Evolutionary conservation across 37 sponge, comb jelly and placozoan species (phyloP), one percentile per base, ranked within the genome.

Genomic region (Agelas oroides): DNA sequence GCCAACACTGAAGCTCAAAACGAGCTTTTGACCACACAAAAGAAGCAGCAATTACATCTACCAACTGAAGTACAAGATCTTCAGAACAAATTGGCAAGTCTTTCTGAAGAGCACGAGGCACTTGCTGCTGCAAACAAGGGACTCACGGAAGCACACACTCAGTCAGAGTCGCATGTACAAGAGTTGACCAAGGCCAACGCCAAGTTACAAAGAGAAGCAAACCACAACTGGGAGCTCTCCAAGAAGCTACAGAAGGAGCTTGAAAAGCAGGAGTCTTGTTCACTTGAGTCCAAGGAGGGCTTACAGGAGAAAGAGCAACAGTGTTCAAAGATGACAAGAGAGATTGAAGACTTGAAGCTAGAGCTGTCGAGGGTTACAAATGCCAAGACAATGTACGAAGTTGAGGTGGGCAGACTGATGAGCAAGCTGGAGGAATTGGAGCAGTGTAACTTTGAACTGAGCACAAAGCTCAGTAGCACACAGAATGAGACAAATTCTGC

Each of bases 351-450:
- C 5, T 19, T 60, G 12, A n/a, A 84, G 40, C 56, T 61, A 15
- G 80, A 83, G 33, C 61, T 89, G 59, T 30, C 41, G 2, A 33
- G 30, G 0, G 74, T 24, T 13, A 52, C 59, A 24, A 79, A 30
- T 31, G 28, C 53, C 32, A 82, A 89, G 53, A 17, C 34, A 15
- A 20, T 27, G 19, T 57, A 36, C n/a, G 84, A 83, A 30, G 61
- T 13, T 39, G 64, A 83, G 34, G 62, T 76, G 14, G 27, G 62
- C 23, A 56, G 59, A 20, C 41, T 88, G 69, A 25, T 66, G 61
- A 53, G n/a, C 0, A 78, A 60, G 37, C 15, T 89, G 37, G 78
- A 70, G 24, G 80, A 78, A 39, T 32, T 84, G 57, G 90, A 89
- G 66, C 64, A 78, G 27, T 24, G 21, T 0, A 78, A 84, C 38